phyloP scores from a whole-genome alignment of 1,140 invertebrate species.

The Drosophila melanogaster region DNA sequence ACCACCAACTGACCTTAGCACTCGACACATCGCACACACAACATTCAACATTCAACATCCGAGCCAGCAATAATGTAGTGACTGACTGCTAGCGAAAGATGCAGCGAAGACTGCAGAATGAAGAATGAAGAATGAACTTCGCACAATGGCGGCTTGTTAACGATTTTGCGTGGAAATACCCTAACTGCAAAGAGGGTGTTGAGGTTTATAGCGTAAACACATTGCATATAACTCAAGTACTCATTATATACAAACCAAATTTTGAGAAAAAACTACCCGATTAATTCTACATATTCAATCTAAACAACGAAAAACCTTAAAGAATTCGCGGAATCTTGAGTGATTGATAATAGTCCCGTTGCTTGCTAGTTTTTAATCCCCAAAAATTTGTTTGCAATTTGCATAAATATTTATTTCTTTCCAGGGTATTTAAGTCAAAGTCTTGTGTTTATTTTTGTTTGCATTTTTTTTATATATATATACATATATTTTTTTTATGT shows the following conservation, averaged over 20 bases:
- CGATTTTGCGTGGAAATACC: conserved; percentile 6
- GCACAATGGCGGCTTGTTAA: conserved; percentile 27
- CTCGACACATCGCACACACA: conserved; percentile 25
- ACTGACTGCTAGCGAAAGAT: conserved; percentile 2
- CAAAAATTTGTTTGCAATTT: neutral
- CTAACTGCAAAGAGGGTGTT: neutral
- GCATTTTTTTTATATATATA: conserved; percentile 1
- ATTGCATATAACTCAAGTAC: too few relatives aligned
- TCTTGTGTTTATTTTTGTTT: neutral
- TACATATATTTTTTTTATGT: neutral
- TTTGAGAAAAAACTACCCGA: neutral
- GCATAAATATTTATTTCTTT: conserved; percentile 27
- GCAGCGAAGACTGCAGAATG: conserved; percentile 22
- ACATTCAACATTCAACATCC: neutral
- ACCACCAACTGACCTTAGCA: conserved; percentile 71
- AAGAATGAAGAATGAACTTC: conserved; percentile 29
- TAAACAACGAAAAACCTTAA: neutral
- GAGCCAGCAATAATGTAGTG: conserved; percentile 22
- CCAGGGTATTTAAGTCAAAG: conserved; percentile 20
- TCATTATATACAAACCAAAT: neutral
- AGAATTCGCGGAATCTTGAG: neutral
- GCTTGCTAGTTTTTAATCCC: neutral
- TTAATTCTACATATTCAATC: too few relatives aligned
- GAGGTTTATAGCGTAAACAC: neutral
- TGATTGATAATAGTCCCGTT: conserved; percentile 1